A percentile compares a stretch with the other conserved stretches of the same genome.
Conservation (phyloP, 2,888 invertebrate species). For the Drosophila mulleri region DNA sequence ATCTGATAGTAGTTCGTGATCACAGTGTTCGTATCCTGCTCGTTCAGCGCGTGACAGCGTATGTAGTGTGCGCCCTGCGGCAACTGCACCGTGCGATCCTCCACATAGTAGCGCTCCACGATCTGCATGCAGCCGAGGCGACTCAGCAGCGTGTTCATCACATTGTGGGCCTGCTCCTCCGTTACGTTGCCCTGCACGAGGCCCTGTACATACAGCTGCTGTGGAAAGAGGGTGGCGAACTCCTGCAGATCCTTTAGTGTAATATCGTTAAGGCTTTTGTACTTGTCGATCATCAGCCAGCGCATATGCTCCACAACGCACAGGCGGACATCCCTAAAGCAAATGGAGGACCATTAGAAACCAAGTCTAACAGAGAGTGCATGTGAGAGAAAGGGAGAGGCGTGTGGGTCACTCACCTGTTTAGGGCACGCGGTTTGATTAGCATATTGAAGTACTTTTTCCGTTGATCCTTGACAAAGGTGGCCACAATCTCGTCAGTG, state of each 20-base stretch:
- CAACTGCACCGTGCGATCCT: constrained; percentile 88
- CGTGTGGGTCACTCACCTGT: constrained; percentile 86
- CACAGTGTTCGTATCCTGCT: constrained; percentile 91
- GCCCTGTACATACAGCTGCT: constrained; percentile 89
- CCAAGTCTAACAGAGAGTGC: no score
- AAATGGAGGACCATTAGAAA: background rate
- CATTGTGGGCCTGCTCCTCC: constrained; percentile 87
- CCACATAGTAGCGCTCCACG: constrained; percentile 77
- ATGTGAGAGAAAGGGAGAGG: background rate
- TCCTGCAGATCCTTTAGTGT: constrained; percentile 87
- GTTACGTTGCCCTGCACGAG: constrained; percentile 93
- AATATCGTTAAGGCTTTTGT: constrained; percentile 86
- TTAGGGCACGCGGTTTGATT: constrained; percentile 90
- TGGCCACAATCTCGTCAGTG: constrained; percentile 88
- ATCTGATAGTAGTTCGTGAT: constrained; percentile 95
- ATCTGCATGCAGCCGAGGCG: constrained; percentile 86
- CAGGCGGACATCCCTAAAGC: constrained; percentile 88
- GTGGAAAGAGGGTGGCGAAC: constrained; percentile 87
- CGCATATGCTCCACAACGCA: constrained; percentile 88
- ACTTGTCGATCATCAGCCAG: constrained; percentile 89
- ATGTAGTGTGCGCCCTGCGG: constrained; percentile 89
- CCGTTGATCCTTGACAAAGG: constrained; percentile 87
- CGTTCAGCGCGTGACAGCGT: constrained; percentile 90
- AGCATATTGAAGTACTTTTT: constrained; percentile 90
- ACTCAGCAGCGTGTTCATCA: constrained; percentile 87